Evolutionary conservation across 2,888 invertebrate genomes (phyloP).

Genomic region (Amblyjoppa fuscipennis): DNA sequence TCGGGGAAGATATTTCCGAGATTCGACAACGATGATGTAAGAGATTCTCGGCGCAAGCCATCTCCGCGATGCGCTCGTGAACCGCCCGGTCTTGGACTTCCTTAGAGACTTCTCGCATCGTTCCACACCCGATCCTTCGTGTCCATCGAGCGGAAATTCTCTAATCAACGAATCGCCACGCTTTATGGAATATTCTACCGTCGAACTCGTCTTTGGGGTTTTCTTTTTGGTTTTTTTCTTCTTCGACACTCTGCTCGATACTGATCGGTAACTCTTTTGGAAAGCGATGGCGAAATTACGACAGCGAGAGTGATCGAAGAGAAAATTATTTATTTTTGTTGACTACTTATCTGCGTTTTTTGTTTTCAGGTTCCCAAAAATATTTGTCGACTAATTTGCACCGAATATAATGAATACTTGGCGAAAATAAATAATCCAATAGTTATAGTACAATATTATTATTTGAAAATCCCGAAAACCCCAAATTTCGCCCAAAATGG

Average conservation of each 20-base stretch:
- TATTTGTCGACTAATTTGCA: not conserved
- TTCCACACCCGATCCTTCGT: constrained; percentile 51
- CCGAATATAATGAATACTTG: too few species aligned
- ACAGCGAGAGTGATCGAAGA: not conserved
- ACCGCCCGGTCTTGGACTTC: not conserved
- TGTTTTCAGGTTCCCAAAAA: not conserved
- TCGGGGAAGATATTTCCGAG: constrained; percentile 10
- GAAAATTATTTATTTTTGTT: not conserved
- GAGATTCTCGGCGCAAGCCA: not conserved
- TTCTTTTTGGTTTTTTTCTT: not conserved
- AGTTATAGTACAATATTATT: too few species aligned
- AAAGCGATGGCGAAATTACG: not conserved
- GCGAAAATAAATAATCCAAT: too few species aligned
- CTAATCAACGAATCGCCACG: constrained; percentile 66
- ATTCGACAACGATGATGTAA: constrained; percentile 17
- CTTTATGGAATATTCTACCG: constrained; percentile 47
- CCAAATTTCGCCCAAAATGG: too few species aligned
- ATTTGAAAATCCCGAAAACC: too few species aligned
- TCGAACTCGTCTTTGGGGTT: not conserved
- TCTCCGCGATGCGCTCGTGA: constrained; percentile 1
- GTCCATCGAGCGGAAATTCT: constrained; percentile 66
- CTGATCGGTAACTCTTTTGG: not conserved
- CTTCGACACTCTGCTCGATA: not conserved
- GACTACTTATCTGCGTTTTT: not conserved
- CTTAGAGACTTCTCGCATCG: constrained; percentile 60